Percentiles rank a stretch among this genome's conserved stretches.
Evolutionary conservation across 2,113 vertebrate genomes (phyloP).

Genomic region (Ophiodon elongatus): DNA sequence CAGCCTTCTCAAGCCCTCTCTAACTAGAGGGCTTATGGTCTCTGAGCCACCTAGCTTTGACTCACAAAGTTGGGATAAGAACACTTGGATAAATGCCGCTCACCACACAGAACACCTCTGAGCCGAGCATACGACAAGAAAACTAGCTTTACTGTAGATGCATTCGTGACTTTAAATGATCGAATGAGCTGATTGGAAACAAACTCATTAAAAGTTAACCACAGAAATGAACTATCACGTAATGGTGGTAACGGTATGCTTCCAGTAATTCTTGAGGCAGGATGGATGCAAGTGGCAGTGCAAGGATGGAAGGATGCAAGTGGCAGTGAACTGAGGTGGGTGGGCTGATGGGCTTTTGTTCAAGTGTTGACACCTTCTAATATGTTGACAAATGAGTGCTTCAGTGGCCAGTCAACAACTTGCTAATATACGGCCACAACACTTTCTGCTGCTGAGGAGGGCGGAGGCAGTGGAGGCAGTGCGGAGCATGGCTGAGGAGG

Average conservation of each 20-base stretch:
- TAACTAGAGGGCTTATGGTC: slow-evolving; percentile 45
- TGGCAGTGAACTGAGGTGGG: slow-evolving; percentile 52
- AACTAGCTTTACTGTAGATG: slow-evolving; percentile 8
- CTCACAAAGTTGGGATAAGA: slow-evolving; percentile 53
- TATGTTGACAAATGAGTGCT: slow-evolving; percentile 83
- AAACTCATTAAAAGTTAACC: slow-evolving; percentile 13
- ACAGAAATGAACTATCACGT: slow-evolving; percentile 25
- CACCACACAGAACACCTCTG: slow-evolving; percentile 12
- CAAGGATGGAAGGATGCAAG: slow-evolving; percentile 31
- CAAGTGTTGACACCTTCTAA: slow-evolving; percentile 81
- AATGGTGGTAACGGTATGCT: slow-evolving; percentile 1
- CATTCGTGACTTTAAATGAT: slow-evolving; percentile 15
- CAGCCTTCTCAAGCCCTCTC: slow-evolving; percentile 36
- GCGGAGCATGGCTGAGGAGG: slow-evolving; percentile 49
- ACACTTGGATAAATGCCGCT: slow-evolving; percentile 43
- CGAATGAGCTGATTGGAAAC: slow-evolving; percentile 24
- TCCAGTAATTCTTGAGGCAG: slow-evolving; percentile 39
- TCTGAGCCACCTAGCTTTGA: slow-evolving; percentile 61
- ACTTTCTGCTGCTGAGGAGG: slow-evolving; percentile 47
- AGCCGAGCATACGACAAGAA: slow-evolving; percentile 33
- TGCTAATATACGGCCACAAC: slow-evolving; percentile 78
- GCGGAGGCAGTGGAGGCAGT: slow-evolving; percentile 54
- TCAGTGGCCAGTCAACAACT: slow-evolving; percentile 83
- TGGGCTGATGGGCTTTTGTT: slow-evolving; percentile 68
- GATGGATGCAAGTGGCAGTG: slow-evolving; percentile 38